Base-by-base conservation (phyloP, 2,113 vertebrate species). In the Plotosus lineatus region DNA sequence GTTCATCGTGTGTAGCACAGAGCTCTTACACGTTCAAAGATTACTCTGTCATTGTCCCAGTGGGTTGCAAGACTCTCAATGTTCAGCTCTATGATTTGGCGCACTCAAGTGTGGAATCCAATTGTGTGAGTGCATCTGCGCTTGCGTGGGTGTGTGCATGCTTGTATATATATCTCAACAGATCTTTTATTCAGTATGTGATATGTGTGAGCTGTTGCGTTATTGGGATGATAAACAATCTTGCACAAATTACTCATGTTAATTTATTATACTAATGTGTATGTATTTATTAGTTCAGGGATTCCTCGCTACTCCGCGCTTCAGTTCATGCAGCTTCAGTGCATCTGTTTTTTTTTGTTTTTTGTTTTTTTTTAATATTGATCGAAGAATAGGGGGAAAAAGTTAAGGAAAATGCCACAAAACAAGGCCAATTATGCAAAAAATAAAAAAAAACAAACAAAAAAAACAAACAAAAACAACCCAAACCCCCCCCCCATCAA, bases 1-100 rank as follows among this genome's bases (percentile, higher is more conserved):
- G 76, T 75, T 60, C 55, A 38, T 78, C 60, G 15, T 75, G 73
- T 78, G 72, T 50, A 33, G 33, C 14, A 26, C 11, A 21, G 76
- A 81, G 74, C 78, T 63, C 78, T 84, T 72, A 46, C 77, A 15
- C 28, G 65, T 81, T 65, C 53, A 72, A 71, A 84, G 78, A 84
- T 81, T 81, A 84, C 78, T 81, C 65, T 77, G 83, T 81, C 78
- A 82, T 79, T 82, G 84, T 85, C 77, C 76, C 76, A 85, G 84
- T 46, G 26, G 80, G 84, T 82, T 3, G 46, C 12, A 23, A 11
- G 9, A 42, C 80, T 82, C 66, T 80, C 63, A 23, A 46, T 84
- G 79, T 81, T 75, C 80, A 76, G 71, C 69, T 74, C 68, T 71
- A 66, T 82, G 76, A 75, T 75, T 85, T 79, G 75, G 53, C 26